Base-by-base conservation (phyloP, 2,113 vertebrate species). In the Elephas maximus region DNA sequence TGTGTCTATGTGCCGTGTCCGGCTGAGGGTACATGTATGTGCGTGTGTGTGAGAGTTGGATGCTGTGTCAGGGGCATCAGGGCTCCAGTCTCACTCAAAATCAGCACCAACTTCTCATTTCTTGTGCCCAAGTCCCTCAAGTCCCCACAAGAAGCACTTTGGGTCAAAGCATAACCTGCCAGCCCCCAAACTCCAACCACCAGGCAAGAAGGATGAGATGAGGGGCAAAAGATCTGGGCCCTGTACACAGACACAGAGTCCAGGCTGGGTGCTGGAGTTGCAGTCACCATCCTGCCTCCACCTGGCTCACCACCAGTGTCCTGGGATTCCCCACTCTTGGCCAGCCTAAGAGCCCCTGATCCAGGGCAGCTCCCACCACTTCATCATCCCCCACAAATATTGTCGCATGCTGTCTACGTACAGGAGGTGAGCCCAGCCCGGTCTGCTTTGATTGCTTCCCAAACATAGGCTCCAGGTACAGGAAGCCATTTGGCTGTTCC, bases 371-470 rank as follows among this genome's bases (percentile, higher is more conserved):
- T 0, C 80, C 88, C 94, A 93, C 96, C 63, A 0, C 1, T 0
- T 91, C 82, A 90, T 96, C 97, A 97, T 57, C 6, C 45, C 51
- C 88, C 80, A 73, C 90, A 73, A 76, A 74, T 41, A 86, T 94
- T 45, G 24, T 0, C 71, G n/a, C 94, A 41, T 81, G 80, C 93
- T 95, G 20, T 97, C 97, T 96, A 87, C 97, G 98, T 97, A 94
- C 92, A 95, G 84, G 45, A 85, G 71, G 76, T 12, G 91, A 97
- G 44, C 93, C 82, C 78, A 96, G 97, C 93, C 23, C 96, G 97
- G 97, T 94, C 93, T 87, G 44, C 81, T 96, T 96, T 97, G 97
- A 97, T 96, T 93, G 63, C 69, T 96, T 69, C 82, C 82, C 53
- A 96, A 88, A 84, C 62, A 86, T 6, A 79, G 69, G 30, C 86